Conservation (phyloP, 2,888 invertebrate genomes). For the Ceriagrion tenellum region DNA sequence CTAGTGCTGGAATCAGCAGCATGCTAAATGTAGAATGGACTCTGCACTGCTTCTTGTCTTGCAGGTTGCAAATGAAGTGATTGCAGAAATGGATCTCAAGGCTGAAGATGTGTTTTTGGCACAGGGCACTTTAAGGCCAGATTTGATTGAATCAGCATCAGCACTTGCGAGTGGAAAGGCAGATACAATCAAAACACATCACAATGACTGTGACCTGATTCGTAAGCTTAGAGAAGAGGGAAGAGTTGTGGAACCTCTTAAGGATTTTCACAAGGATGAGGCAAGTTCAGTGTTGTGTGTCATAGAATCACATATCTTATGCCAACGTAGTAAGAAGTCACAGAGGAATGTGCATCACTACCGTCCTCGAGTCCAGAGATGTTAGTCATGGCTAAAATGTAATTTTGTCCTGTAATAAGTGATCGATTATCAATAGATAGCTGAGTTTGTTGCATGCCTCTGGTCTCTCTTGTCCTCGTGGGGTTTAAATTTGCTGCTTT, state of each 20-base stretch:
- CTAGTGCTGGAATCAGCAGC: neutral
- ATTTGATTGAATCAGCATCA: conserved; percentile 98
- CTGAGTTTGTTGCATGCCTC: too few species aligned
- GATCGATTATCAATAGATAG: too few species aligned
- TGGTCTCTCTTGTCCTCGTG: too few species aligned
- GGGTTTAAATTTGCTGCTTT: too few species aligned
- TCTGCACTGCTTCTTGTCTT: neutral
- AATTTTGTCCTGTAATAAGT: too few species aligned
- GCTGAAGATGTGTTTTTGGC: conserved; percentile 95
- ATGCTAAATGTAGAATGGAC: neutral
- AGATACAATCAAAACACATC: conserved; percentile 98
- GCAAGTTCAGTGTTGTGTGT: conserved; percentile 77
- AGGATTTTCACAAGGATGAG: conserved; percentile 99
- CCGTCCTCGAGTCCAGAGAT: too few species aligned
- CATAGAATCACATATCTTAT: too few species aligned
- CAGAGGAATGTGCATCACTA: too few species aligned
- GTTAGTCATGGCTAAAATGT: too few species aligned
- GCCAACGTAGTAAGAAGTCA: neutral
- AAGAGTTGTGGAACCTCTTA: conserved; percentile 97
- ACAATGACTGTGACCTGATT: conserved; percentile 98
- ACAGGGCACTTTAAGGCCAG: conserved; percentile 97
- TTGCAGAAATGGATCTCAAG: conserved; percentile 91
- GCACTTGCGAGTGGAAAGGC: conserved; percentile 91
- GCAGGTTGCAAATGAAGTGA: conserved; percentile 91
- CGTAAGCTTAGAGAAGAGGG: conserved; percentile 87